Evolutionary conservation across 1,140 invertebrate genomes (phyloP).

Genomic region (Drosophila ogumai): DNA sequence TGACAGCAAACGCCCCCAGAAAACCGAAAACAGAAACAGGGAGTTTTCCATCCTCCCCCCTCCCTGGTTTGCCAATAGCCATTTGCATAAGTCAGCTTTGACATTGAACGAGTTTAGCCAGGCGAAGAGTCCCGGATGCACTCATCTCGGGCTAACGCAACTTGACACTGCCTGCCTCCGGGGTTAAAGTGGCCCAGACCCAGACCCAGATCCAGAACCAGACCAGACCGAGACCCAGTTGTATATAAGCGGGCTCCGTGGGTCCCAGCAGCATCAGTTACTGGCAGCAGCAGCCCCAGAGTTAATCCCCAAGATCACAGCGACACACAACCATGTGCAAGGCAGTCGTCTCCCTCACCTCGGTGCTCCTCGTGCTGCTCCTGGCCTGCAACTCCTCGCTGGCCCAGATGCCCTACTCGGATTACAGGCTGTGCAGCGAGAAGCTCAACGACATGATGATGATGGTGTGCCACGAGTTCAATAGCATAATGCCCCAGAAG

Average conservation of each 20-base stretch:
- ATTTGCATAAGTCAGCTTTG: conserved; percentile 81
- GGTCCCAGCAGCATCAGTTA: conserved; percentile 56
- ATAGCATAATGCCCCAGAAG: conserved; percentile 44
- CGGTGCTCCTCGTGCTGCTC: conserved; percentile 8
- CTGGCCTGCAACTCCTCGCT: conserved; percentile 16
- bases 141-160: conserved; percentile 72
- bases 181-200: conserved; percentile 31
- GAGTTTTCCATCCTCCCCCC: too few species aligned
- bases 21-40: neutral
- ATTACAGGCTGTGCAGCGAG: conserved; percentile 47
- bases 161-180: conserved; percentile 47
- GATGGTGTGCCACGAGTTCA: conserved; percentile 44
- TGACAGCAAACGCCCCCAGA: conserved; percentile 47
- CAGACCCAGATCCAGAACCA: conserved; percentile 12
- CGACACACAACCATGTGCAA: conserved; percentile 18
- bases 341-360: conserved; percentile 2
- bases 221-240: neutral
- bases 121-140: conserved; percentile 54
- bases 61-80: conserved; percentile 6
- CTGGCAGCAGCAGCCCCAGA: conserved; percentile 7
- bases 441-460: conserved; percentile 50
- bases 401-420: neutral
- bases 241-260: conserved; percentile 64
- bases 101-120: conserved; percentile 80
- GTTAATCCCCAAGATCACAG: conserved; percentile 28